Base-by-base conservation (phyloP, 2,888 invertebrate genomes). In the Patella pellucida region DNA sequence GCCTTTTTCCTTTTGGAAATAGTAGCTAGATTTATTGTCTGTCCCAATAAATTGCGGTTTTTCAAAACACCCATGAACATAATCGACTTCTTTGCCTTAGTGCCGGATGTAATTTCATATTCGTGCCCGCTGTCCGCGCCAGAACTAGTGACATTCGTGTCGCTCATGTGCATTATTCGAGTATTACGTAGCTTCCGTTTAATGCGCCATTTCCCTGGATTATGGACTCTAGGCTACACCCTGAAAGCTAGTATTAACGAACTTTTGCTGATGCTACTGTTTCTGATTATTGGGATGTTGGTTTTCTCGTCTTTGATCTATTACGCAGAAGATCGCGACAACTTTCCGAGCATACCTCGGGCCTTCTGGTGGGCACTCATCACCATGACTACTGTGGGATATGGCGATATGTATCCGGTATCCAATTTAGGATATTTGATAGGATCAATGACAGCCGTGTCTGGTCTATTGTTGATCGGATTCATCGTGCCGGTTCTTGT, bases 331-430 rank as follows among this genome's bases (percentile, higher is more conserved):
- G 75, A 78, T 54, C 71, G 74, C 52, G 23, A 56, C 3, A 71
- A 41, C 1, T 85, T 85, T 72, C 77, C 78, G 31, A 82, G 80
- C 78, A 85, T 85, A 27, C 85, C 84, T 1, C 77, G 78, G 27
- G 73, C 79, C 51, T 83, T 84, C 69, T 85, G 85, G 85, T 85
- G 84, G 84, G 82, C 85, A 2, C 74, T 85, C 14, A 80, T 85
- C 68, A 85, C 85, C 74, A 84, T 85, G 85, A 85, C 85, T n/a
- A 85, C 85, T 0, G 85, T 85, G 7, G 85, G 85, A 15, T 85
- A 85, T 72, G 85, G 85, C 0, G 85, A 85, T 75, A 81, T 84
- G 78, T 80, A 72, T 41, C 85, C 85, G 2, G 73, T 27, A 7
- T 79, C 81, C 11, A 72, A 62, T 12, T 69, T 71, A 68, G 84